These are phyloP conservation scores for Drosophila busckii DNA, from an alignment of 1,140 invertebrate genomes.

Conservation along the genomic window DNA sequence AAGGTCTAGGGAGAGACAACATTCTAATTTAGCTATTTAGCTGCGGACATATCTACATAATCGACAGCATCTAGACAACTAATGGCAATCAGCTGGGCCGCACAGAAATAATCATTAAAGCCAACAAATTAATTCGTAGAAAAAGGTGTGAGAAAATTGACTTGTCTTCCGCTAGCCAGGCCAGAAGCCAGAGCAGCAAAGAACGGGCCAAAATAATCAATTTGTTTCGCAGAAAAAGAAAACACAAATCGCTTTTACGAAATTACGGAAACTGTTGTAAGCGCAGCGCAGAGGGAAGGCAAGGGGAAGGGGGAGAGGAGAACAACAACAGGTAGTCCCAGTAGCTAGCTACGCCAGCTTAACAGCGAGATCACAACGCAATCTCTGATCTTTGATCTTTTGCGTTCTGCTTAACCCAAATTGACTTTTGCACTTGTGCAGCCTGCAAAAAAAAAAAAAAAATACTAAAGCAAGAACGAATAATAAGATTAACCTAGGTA, in stretches of 20 bases:
- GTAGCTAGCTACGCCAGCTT: constrained; percentile 50
- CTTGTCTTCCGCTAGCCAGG: constrained; percentile 63
- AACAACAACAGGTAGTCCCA: constrained; percentile 52
- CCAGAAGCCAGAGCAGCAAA: constrained; percentile 6
- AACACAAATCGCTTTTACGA: constrained; percentile 64
- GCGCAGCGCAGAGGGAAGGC: constrained; percentile 8
- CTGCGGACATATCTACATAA: constrained; percentile 9
- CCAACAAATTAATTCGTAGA: constrained; percentile 71
- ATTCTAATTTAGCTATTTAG: not conserved
- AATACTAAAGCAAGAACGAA: constrained; percentile 3
- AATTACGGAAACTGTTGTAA: constrained; percentile 74
- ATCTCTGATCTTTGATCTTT: constrained; percentile 28
- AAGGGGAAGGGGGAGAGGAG: constrained; percentile 16
- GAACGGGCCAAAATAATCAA: constrained; percentile 60
- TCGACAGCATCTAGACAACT: not conserved
- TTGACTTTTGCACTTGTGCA: constrained; percentile 65
- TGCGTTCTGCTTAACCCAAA: constrained; percentile 17
- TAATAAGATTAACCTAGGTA: constrained; percentile 42
- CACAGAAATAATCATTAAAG: constrained; percentile 47
- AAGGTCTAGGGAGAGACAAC: not conserved
- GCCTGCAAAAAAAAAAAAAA: constrained; percentile 23
- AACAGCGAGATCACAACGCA: constrained; percentile 32
- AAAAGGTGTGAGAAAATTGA: constrained; percentile 76
- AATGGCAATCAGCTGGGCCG: constrained; percentile 15
- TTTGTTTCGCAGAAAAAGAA: constrained; percentile 66